Evolutionary conservation across 1,140 invertebrate genomes (phyloP), one percentile per base, ranked within the genome.

Genomic region (Drosophila setifemur): DNA sequence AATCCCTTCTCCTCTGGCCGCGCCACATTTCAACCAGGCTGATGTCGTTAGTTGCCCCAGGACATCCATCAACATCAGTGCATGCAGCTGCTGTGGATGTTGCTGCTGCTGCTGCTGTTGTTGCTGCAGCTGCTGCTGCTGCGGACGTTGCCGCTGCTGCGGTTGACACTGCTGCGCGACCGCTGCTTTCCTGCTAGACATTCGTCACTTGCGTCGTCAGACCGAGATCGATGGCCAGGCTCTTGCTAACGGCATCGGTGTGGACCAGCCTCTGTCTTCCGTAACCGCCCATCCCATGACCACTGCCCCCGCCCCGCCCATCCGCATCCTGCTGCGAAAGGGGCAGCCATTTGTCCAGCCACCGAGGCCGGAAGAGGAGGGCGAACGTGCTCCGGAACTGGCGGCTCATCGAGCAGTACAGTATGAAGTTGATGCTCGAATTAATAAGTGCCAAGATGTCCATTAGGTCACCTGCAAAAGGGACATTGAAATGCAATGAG

Each of bases 351-450:
- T 91, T 91, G 63, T 91, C 90, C 25, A 92, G 77, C 54, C 91
- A 90, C 48, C 91, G 91, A 49, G 92, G 91, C 90, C 95, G 95
- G 83, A 95, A 94, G 2, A 94, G 92, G 48, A 94, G 90, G 18
- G 92, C 93, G 78, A 98, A 99, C 2, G 97, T 98, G 60, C 93
- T 94, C 8, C 98, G 93, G 91, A 99, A 99, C 92, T 99, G 98
- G 37, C 96, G 93, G 73, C 96, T 98, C 98, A 99, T 99, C 55
- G 96, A 95, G 91, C 98, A 99, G 91, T 99, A 99, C 14, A 99
- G 93, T 61, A 99, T 96, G 91, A 99, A 99, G 91, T 99, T 99
- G 87, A 99, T 96, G 19, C 97, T 96, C 44, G 97, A 98, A 91
- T 99, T 99, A 77, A 99, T 94, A 45, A 99, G 93, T 8, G 98